Base-by-base conservation (phyloP, 1,140 invertebrate genomes). In the Microplitis demolitor region DNA sequence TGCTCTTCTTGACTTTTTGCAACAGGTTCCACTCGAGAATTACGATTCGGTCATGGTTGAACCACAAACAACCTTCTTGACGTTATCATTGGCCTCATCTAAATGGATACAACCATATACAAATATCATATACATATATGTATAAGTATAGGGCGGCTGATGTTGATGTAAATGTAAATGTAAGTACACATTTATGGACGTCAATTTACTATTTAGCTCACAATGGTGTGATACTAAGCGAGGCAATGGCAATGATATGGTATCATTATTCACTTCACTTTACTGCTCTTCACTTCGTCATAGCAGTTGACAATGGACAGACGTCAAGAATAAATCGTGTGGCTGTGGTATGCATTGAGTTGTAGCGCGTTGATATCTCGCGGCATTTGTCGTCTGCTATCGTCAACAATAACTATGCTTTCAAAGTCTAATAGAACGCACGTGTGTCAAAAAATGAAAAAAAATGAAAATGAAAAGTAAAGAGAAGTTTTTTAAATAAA, bases 1-100 rank as follows among this genome's bases (percentile, higher is more conserved):
- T 72, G 71, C 71, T 50, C 63, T 14, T 45, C n/a, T 60, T 64
- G 60, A 64, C 37, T 72, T 72, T 72, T 72, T 72, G 71, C 71
- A 72, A 72, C 71, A 72, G 71, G 71, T 72, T 66, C 37, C 14
- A 34, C 63, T 66, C 37, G 45, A 51, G 61, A 66, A 72, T 72
- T 56, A 66, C 63, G 45, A 66, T 24, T 34, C 39, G 33, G 8
- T 35, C 39, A 24, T 51, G n/a, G 31, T 35, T 71, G 11, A 53
- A 39, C 33, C 11, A 64, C 33, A 33, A 63, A 71, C 37, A 24
- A 45, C 35, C 54, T 9, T 16, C 24, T 53, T 56, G 45, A 67
- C 60, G n/a, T 37, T 62, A 62, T 35, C 60, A 62, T 62, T 35
- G 35, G 14, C 56, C 16, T 31, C 16, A 58, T 58, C 56, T 16